These are phyloP conservation scores for Drosophila pseudotalamancana DNA, from an alignment of 2,888 invertebrate species.

Conservation along the genomic window DNA sequence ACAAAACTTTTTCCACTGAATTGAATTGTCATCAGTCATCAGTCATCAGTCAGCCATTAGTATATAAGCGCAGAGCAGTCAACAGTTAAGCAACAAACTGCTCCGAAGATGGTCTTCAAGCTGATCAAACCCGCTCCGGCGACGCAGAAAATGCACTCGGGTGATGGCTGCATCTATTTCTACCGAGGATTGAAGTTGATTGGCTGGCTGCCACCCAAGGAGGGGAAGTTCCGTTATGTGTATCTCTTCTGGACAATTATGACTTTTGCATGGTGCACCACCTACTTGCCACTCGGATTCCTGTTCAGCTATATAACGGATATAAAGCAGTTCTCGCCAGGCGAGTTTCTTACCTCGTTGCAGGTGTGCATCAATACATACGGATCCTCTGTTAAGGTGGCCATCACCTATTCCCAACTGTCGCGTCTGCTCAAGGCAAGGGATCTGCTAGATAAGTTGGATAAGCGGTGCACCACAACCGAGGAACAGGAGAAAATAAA, in stretches of 20 bases:
- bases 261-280: slow-evolving; percentile 38
- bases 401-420: slow-evolving; percentile 12
- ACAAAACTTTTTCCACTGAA: slow-evolving; percentile 36
- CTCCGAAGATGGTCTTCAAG: slow-evolving; percentile 51
- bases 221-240: slow-evolving; percentile 40
- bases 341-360: slow-evolving; percentile 70
- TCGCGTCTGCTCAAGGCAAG: slow-evolving; percentile 53
- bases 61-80: slow-evolving; percentile 42
- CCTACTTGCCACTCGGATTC: slow-evolving; percentile 60
- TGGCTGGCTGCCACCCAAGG: slow-evolving; percentile 58
- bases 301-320: slow-evolving; percentile 57
- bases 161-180: slow-evolving; percentile 62
- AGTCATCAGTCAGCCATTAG: too few relatives aligned
- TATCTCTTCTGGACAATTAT: slow-evolving; percentile 53
- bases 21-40: slow-evolving; percentile 10
- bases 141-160: slow-evolving; percentile 32
- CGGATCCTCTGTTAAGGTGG: slow-evolving; percentile 30
- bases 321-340: slow-evolving; percentile 57
- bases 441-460: slow-evolving; percentile 38
- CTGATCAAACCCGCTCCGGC: slow-evolving; percentile 52
- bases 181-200: slow-evolving; percentile 58
- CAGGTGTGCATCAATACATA: slow-evolving; percentile 32
- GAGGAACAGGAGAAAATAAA: slow-evolving; percentile 34
- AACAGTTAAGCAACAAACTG: neutral
- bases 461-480: slow-evolving; percentile 8